Evolutionary conservation across 2,888 invertebrate genomes (phyloP), one percentile per base, ranked within the genome.

Genomic region (Drosophila conformis): DNA sequence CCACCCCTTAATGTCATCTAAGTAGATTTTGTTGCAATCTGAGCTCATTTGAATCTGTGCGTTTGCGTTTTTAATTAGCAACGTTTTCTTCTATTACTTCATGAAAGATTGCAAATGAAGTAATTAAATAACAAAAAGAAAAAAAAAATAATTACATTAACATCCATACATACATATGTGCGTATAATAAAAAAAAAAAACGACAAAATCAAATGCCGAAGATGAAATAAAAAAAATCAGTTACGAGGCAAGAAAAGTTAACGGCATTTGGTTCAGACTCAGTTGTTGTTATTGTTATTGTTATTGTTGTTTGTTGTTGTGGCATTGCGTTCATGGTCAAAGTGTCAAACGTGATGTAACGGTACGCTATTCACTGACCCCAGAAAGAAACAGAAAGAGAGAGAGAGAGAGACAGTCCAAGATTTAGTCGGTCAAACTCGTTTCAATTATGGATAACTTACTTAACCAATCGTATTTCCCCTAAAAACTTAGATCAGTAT

Each of bases 21-120:
- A 29, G 58, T 27, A 58, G 58, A 65, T 64, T 62, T 73, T 80
- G 60, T 52, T 48, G 69, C 81, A 81, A 79, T 69, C 68, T 66
- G 79, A 51, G 79, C 73, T 73, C 74, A 79, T 83, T 71, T 81
- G 70, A 38, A 65, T 63, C 46, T 27, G 56, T 67, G 83, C 83
- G 75, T 74, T 89, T 90, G 89, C 89, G 84, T 81, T 89, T 90
- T 90, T 89, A 86, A 86, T 86, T 86, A 90, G 89, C 90, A 87
- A 68, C 53, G 76, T 64, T 73, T 84, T 72, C 69, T 78, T 87
- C 89, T 87, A 89, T 86, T 86, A 90, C 90, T 70, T 73, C 87
- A 89, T 73, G 68, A 84, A 80, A 89, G 84, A 87, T 86, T 90
- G 89, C 85, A 90, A 85, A 86, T 86, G 78, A 83, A 86, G 85